Evolutionary conservation across 2,797 vertebrate species (phyloP), one percentile per base, ranked within the genome.

Genomic region (Poeciliopsis paucimaculata): DNA sequence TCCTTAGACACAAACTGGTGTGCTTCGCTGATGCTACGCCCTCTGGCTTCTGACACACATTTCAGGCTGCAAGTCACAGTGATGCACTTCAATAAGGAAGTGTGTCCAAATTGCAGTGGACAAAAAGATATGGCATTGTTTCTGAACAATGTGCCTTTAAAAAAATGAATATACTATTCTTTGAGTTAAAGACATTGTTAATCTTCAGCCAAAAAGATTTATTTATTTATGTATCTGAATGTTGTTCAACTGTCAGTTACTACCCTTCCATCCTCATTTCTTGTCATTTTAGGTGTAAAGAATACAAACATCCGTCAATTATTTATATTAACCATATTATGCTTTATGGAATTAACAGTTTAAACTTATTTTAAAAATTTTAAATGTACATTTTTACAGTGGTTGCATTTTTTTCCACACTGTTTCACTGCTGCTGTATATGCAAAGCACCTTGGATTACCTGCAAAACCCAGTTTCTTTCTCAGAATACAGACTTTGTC

Each of bases 31-130:
- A 47, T 76, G 41, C 76, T 64, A 20, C 26, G 4, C 66, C 5
- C 16, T 43, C 49, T 64, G 53, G 49, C 66, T 51, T 51, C 60
- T 77, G 81, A 77, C 74, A 83, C 57, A 80, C 4, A 4, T 15
- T 47, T 36, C 55, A 60, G 51, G 62, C 78, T 86, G 81, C 8
- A 71, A 78, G 74, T 78, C 39, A 55, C 76, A 73, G 49, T 45
- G 64, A 45, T 31, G 53, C 64, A 46, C 73, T 39, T 51, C 49
- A 26, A 26, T 39, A 5, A 26, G 66, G 39, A 68, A 41, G 31
- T 20, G 60, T 34, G 15, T 36, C 31, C 20, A 36, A 26, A 64
- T 39, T 9, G 16, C 4, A 8, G 6, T 39, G 34, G 23, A 39
- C 39, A 39, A 64, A 39, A 66, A 34, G 7, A 5, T 31, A 34